Percentiles rank a stretch among this genome's conserved stretches.
Evolutionary conservation across 2,113 vertebrate species (phyloP).

Genomic region (Muntiacus muntjak): DNA sequence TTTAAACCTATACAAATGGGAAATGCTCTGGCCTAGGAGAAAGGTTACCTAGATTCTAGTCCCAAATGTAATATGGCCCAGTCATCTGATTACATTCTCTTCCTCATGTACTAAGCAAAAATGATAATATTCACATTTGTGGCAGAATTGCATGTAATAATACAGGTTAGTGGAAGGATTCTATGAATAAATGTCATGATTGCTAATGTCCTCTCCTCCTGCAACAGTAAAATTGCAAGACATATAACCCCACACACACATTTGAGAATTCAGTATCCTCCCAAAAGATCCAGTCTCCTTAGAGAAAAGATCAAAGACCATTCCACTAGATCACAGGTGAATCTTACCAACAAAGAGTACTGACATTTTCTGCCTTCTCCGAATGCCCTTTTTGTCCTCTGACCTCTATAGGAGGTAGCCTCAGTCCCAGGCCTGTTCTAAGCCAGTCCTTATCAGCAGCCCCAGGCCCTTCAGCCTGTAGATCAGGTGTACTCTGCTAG

Average conservation of each 20-base stretch:
- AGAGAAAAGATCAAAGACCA: neutral
- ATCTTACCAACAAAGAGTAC: neutral
- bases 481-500: neutral
- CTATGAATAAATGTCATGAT: neutral
- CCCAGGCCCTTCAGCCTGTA: neutral
- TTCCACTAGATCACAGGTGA: neutral
- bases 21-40: neutral
- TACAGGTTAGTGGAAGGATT: neutral
- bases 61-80: neutral
- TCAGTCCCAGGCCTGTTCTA: neutral
- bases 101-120: neutral
- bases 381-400: neutral
- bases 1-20: neutral
- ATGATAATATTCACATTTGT: neutral
- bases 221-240: neutral
- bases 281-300: neutral
- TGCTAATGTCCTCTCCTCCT: neutral
- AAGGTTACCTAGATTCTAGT: neutral
- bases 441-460: neutral
- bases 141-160: neutral
- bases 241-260: neutral
- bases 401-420: neutral
- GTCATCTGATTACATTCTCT: neutral
- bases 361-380: neutral
- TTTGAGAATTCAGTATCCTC: neutral